Evolutionary conservation across 2,797 vertebrate species (phyloP), one percentile per base, ranked within the genome.

Genomic region (Coccyzus lansbergi): DNA sequence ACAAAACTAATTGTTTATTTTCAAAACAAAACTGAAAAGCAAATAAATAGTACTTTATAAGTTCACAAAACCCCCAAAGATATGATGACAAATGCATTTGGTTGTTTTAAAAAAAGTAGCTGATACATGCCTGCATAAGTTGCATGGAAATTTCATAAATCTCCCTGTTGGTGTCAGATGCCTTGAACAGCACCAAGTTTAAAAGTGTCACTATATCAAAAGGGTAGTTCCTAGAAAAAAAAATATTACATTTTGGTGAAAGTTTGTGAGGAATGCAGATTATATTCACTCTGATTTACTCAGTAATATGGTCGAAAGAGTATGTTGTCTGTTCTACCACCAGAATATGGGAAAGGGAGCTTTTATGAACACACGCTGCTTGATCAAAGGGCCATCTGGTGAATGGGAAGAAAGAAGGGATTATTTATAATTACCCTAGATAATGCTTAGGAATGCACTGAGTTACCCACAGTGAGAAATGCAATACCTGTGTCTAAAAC

Each of bases 111-210:
- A 58, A 53, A 36, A 77, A 55, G n/a, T 15, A 86, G 76, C 26
- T 56, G 93, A 90, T 97, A 98, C 97, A 6, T 98, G 98, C 99
- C 99, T 99, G 99, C 99, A 99, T 99, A 86, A 99, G 98, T 97
- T 99, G 99, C 99, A 99, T 99, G 91, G 99, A 99, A 95, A 99
- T 99, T 97, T 99, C 99, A 94, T 99, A 99, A 91, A 99, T 99
- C 95, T 99, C 99, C 95, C 99, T 98, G 98, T 98, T 99, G 93
- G 99, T 99, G 96, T 99, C 99, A 91, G 99, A 99, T 26, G 99
- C 99, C 94, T 99, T 99, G 97, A 99, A 99, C 31, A 99, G 97
- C 81, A 99, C 99, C 85, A 99, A 97, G 97, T 99, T 99, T 96
- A 99, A 97, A 96, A 99, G 97, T 0, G 99, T 99, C 96, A 99